These are phyloP conservation scores for Patella pellucida DNA, from an alignment of 2,888 invertebrate genomes.

Conservation along the genomic window DNA sequence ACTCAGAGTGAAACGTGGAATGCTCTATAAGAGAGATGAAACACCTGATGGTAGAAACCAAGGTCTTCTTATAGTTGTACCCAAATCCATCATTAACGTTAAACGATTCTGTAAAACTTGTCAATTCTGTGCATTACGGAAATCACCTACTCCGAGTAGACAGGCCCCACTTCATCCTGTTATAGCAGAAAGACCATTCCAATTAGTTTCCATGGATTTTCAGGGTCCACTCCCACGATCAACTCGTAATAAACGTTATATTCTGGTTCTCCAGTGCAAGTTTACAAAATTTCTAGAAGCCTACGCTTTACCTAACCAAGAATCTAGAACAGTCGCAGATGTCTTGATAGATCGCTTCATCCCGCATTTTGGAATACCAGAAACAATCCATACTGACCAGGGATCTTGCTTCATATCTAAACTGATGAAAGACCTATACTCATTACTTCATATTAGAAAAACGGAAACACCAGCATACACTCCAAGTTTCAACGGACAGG, in stretches of 20 bases:
- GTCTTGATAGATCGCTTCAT: not conserved
- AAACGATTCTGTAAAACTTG: not conserved
- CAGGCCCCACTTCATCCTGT: not conserved
- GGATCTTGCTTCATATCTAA: not conserved
- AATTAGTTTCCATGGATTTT: not conserved
- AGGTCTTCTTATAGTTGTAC: not conserved
- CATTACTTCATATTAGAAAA: not conserved
- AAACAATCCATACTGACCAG: constrained; percentile 1
- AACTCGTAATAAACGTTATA: not conserved
- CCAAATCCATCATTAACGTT: not conserved
- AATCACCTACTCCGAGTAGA: too few species aligned
- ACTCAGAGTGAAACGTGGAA: not conserved
- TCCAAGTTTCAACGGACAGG: constrained; percentile 1
- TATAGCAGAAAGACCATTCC: not conserved
- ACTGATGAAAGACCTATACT: constrained; percentile 2
- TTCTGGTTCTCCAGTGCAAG: not conserved
- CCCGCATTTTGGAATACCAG: constrained; percentile 3
- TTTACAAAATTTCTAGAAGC: not conserved
- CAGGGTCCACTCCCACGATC: not conserved
- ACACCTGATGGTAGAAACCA: not conserved
- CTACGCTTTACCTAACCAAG: not conserved
- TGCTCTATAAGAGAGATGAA: not conserved
- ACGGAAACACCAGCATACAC: not conserved
- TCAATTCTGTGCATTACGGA: not conserved
- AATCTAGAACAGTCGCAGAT: not conserved